A percentile compares a stretch with the other conserved stretches of the same genome.
Conservation (phyloP, 2,113 vertebrate species). For the Planiliza haematocheilus region DNA sequence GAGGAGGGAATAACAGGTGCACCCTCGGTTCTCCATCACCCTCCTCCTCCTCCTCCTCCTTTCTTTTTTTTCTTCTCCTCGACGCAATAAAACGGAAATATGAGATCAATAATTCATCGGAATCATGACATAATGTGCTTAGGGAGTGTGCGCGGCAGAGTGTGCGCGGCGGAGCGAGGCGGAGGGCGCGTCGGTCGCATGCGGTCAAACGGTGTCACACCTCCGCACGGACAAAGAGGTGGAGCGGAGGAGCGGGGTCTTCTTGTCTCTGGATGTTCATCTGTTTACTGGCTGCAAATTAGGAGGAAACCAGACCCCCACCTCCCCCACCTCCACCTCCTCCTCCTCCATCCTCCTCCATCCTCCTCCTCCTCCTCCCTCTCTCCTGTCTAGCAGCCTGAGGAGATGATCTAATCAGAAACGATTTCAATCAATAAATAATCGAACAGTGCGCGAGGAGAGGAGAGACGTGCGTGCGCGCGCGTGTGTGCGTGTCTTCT, state of each 20-base stretch:
- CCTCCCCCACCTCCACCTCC: no score
- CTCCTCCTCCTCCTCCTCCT: neutral
- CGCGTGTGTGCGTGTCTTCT: neutral
- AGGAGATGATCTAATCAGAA: conserved; percentile 16
- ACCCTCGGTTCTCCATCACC: neutral
- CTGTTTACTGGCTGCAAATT: conserved; percentile 30
- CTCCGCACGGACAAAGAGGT: conserved; percentile 75
- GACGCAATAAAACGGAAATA: conserved; percentile 50
- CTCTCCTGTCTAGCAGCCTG: conserved; percentile 28
- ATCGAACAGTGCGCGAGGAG: neutral
- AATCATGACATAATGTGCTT: conserved; percentile 59
- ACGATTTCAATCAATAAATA: conserved; percentile 2
- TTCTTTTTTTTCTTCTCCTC: conserved; percentile 5
- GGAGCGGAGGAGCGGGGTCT: conserved; percentile 21
- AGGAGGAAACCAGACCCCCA: neutral
- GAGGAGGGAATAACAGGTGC: neutral
- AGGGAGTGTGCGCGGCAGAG: neutral
- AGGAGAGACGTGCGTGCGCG: neutral
- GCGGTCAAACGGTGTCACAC: conserved; percentile 67
- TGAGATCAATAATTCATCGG: conserved; percentile 66
- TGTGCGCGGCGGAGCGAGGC: no score
- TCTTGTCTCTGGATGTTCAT: conserved; percentile 26
- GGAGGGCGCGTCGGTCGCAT: no score
- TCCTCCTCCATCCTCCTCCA: neutral
- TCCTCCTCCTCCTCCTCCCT: neutral